Base-by-base conservation (phyloP, 2,113 vertebrate species). In the Apus apus region DNA sequence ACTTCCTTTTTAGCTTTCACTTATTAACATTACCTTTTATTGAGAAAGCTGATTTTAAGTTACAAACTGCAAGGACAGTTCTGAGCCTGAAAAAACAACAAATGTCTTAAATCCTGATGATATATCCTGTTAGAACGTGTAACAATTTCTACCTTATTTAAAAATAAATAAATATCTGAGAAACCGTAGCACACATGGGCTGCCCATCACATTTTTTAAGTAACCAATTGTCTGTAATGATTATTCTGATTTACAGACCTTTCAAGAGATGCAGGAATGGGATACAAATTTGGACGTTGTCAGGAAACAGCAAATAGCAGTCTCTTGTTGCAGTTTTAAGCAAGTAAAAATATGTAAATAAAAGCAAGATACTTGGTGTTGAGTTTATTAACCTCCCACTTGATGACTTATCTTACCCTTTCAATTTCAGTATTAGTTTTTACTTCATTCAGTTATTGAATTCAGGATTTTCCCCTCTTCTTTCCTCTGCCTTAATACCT, bases 221-320 rank as follows among this genome's bases (percentile, higher is more conserved):
- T 77, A 78, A 76, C 43, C 3, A 25, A 12, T 46, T 94, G 27
- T 61, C 68, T 91, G 23, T 78, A 57, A 85, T 51, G 64, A n/a
- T 43, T 79, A 40, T 71, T 80, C n/a, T 90, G 53, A 68, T 50
- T 72, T 57, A 29, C 1, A 25, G n/a, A 26, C 93, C 48, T 67
- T 95, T 75, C 38, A 60, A 64, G 66, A 27, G 25, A 8, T 51
- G 54, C 68, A 75, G 60, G 80, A 94, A 83, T 62, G 62, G 67
- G 15, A 5, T 32, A 5, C 9, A 5, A 45, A 56, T 36, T 53
- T 46, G 34, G 40, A 50, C 0, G 0, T 40, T 62, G 16, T 53
- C 43, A 51, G 73, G 26, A 65, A 81, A 15, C 0, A 3, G 20
- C 30, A 51, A 66, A 34, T 25, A 76, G 21, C 15, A 4, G 13